These are phyloP conservation scores for Zhuqinia jingwanae DNA, from an alignment of 2,888 invertebrate genomes.

Conservation along the genomic window DNA sequence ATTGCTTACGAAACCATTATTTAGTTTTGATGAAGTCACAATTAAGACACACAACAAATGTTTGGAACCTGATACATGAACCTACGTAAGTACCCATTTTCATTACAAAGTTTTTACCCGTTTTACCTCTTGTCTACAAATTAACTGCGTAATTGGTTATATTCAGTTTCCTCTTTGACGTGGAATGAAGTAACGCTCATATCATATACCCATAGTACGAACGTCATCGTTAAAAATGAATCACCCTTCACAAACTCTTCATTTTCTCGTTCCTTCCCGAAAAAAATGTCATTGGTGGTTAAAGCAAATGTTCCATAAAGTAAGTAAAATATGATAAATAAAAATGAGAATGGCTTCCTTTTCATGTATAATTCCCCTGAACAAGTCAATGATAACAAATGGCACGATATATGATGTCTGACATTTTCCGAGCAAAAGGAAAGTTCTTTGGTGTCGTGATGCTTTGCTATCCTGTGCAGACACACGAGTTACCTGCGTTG, in stretches of 20 bases:
- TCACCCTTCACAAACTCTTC: no score
- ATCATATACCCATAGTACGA: no score
- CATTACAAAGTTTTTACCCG: no score
- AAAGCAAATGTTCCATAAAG: background rate
- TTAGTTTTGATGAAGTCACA: background rate
- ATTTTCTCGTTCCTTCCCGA: background rate
- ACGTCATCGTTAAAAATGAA: background rate
- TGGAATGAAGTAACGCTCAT: no score
- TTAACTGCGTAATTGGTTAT: no score
- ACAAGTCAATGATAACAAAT: slow-evolving; percentile 23
- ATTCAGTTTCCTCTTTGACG: no score
- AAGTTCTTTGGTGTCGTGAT: background rate
- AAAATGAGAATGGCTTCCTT: background rate
- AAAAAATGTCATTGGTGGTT: background rate
- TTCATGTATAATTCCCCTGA: background rate
- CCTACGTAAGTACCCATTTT: no score
- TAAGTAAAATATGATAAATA: background rate
- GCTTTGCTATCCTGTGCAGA: background rate
- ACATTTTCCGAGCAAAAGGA: slow-evolving; percentile 53
- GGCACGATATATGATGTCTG: slow-evolving; percentile 40
- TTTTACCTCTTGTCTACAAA: no score
- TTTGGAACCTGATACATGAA: no score
- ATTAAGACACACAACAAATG: no score
- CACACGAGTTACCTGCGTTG: no score
- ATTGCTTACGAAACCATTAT: no score